Percentiles rank a stretch among this genome's conserved stretches.
These are phyloP conservation scores for Oscarella lobularis DNA, from an alignment of 37 sponge, comb jelly and placozoan species.

Conservation along the genomic window DNA sequence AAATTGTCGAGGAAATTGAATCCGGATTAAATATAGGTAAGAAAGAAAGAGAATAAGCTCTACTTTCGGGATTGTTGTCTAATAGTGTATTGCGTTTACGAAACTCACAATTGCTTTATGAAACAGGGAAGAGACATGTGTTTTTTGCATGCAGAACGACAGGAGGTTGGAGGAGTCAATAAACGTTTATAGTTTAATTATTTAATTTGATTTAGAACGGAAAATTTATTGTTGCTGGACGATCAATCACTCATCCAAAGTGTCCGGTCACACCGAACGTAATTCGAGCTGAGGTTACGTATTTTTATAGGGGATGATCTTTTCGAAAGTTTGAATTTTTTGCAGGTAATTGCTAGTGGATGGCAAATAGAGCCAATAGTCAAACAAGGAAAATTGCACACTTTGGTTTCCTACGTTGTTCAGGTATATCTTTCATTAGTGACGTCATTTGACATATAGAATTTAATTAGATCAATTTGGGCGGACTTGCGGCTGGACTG, in stretches of 20 bases:
- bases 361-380: conserved; percentile 52
- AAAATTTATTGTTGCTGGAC: conserved; percentile 13
- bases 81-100: conserved; percentile 59
- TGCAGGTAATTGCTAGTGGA: conserved; percentile 49
- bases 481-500: conserved; percentile 17
- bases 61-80: too few species aligned
- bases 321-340: not conserved
- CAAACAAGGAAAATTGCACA: not conserved
- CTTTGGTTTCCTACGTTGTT: conserved; percentile 42
- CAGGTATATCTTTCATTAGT: conserved; percentile 24
- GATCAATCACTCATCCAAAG: conserved; percentile 47
- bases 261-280: conserved; percentile 43
- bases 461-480: conserved; percentile 44
- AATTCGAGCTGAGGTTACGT: conserved; percentile 35
- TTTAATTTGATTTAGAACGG: too few species aligned
- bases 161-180: conserved; percentile 22
- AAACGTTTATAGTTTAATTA: too few species aligned
- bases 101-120: conserved; percentile 66
- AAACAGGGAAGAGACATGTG: conserved; percentile 60
- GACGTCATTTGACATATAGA: too few species aligned
- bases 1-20: not conserved
- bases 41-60: not conserved
- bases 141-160: conserved; percentile 38
- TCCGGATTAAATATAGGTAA: not conserved
- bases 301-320: not conserved